A percentile compares a stretch with the other conserved stretches of the same genome.
Conservation (phyloP, 2,797 vertebrate genomes). For the Odontamblyopus lacepedii region DNA sequence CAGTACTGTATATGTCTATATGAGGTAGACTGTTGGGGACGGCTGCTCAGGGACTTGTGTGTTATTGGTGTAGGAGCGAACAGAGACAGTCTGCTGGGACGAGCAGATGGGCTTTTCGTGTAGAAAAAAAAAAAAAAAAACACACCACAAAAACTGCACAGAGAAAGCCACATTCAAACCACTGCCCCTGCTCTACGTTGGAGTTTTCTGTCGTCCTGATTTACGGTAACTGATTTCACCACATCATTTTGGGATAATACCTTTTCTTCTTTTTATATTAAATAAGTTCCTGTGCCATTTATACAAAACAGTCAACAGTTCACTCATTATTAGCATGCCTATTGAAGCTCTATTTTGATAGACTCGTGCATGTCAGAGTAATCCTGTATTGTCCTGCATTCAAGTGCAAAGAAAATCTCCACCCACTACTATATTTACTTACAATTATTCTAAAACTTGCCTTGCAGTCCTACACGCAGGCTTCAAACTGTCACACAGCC, state of each 20-base stretch:
- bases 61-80: constrained; percentile 66
- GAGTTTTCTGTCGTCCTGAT: neutral
- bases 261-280: no score
- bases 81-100: constrained; percentile 68
- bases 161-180: constrained; percentile 55
- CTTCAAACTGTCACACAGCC: no score
- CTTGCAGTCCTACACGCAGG: no score
- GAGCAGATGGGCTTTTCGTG: constrained; percentile 80
- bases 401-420: no score
- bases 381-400: no score
- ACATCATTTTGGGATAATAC: neutral
- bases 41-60: constrained; percentile 61
- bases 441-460: no score
- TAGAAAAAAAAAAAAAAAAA: constrained; percentile 64
- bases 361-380: no score
- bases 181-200: constrained; percentile 14
- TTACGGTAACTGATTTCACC: neutral
- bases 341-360: no score
- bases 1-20: constrained; percentile 25
- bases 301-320: no score
- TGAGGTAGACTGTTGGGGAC: constrained; percentile 56
- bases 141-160: constrained; percentile 57
- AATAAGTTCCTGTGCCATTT: no score
- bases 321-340: no score
- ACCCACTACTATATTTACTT: no score